These are phyloP conservation scores for Lutraria lutraria DNA, from an alignment of 2,888 invertebrate genomes.

Conservation along the genomic window DNA sequence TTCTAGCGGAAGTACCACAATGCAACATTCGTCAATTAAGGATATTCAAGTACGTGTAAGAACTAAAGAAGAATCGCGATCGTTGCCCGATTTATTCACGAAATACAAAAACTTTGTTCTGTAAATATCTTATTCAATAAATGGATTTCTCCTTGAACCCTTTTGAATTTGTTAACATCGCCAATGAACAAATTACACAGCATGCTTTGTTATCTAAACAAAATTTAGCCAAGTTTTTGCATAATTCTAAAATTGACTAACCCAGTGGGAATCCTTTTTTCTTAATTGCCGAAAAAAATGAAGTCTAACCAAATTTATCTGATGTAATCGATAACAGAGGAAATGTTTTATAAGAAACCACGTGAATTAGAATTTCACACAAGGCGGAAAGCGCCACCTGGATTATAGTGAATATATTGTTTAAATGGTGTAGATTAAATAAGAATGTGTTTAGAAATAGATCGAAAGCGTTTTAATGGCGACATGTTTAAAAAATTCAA, in stretches of 20 bases:
- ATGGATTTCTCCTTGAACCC: too few relatives aligned
- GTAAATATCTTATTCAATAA: too few relatives aligned
- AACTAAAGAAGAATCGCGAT: too few relatives aligned
- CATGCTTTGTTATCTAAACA: not conserved
- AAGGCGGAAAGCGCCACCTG: constrained; percentile 7
- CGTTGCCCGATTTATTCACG: too few relatives aligned
- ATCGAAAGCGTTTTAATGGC: not conserved
- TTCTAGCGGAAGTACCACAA: too few relatives aligned
- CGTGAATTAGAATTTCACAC: not conserved
- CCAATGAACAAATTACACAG: not conserved
- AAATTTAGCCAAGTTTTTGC: not conserved
- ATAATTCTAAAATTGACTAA: not conserved
- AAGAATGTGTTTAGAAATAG: not conserved
- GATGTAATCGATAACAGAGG: not conserved
- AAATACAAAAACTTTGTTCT: too few relatives aligned
- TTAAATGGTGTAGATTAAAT: constrained; percentile 8
- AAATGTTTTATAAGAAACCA: not conserved
- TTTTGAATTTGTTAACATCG: too few relatives aligned
- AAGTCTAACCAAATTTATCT: not conserved
- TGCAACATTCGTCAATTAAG: too few relatives aligned
- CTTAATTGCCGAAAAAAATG: not conserved
- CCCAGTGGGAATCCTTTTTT: not conserved
- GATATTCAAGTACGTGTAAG: too few relatives aligned
- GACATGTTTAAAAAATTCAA: not conserved
- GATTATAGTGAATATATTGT: not conserved